Conservation (phyloP, 2,888 invertebrate species). For the Leptopilina drosophilae region DNA sequence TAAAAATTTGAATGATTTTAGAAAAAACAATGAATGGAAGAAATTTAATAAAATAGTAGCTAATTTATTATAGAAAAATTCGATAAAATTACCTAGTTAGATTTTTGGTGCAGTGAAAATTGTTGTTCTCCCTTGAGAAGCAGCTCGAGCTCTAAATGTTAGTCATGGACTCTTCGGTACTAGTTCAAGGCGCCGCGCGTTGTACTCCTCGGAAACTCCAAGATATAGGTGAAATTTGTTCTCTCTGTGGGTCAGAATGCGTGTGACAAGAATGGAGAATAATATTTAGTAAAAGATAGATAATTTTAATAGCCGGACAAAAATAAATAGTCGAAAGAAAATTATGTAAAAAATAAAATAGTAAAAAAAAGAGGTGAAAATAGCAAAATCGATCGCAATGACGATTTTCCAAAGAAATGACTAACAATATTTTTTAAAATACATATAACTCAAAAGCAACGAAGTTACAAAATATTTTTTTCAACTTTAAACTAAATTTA, state of each 20-base stretch:
- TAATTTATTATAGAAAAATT: background rate
- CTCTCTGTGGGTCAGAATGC: constrained; percentile 29
- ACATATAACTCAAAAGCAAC: too few species aligned
- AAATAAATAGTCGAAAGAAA: constrained; percentile 22
- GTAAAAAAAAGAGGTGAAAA: constrained; percentile 42
- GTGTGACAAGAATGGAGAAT: constrained; percentile 45
- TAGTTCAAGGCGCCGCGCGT: constrained; percentile 65
- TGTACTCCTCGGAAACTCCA: constrained; percentile 55
- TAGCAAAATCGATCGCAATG: too few species aligned
- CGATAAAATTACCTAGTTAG: background rate
- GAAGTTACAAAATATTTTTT: too few species aligned
- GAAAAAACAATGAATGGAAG: background rate
- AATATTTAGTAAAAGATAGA: constrained; percentile 32
- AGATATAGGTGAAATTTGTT: constrained; percentile 14
- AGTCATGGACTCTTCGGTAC: constrained; percentile 57
- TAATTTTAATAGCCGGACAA: constrained; percentile 40
- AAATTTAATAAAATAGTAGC: background rate
- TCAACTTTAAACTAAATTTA: too few species aligned
- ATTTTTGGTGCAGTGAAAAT: background rate
- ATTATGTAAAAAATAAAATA: constrained; percentile 29
- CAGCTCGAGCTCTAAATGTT: constrained; percentile 13
- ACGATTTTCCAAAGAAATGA: too few species aligned
- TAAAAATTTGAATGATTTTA: background rate
- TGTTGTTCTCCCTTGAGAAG: constrained; percentile 8
- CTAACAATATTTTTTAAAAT: too few species aligned